These are phyloP conservation scores for Protonibea diacanthus DNA, from an alignment of 2,797 vertebrate species.

Conservation along the genomic window DNA sequence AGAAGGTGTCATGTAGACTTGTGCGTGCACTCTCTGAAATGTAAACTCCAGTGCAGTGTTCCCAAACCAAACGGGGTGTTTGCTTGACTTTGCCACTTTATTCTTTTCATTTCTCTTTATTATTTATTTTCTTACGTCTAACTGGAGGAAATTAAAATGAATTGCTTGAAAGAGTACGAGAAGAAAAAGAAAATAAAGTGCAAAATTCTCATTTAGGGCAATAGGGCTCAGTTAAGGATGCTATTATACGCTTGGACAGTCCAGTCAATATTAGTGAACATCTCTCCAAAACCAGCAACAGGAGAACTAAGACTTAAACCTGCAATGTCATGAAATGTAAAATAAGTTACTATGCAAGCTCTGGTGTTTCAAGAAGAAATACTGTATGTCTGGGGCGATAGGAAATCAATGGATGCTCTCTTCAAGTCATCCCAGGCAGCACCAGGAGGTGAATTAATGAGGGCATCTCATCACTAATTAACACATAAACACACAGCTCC, in stretches of 20 bases:
- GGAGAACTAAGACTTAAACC: conserved; percentile 31
- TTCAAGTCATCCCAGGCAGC: conserved; percentile 29
- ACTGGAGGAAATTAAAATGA: conserved; percentile 36
- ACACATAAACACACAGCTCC: conserved; percentile 60
- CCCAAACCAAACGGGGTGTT: conserved; percentile 15
- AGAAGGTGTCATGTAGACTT: conserved; percentile 21
- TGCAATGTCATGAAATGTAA: conserved; percentile 50
- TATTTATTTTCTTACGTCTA: conserved; percentile 20
- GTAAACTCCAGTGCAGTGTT: conserved; percentile 2
- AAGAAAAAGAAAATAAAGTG: conserved; percentile 28
- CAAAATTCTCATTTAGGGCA: conserved; percentile 41
- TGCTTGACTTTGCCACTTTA: conserved; percentile 19
- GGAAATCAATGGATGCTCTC: conserved; percentile 57
- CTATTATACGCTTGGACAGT: conserved; percentile 57
- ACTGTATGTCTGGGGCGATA: conserved; percentile 27
- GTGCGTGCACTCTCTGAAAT: conserved; percentile 21
- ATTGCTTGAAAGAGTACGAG: conserved; percentile 22
- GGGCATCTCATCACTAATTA: conserved; percentile 69
- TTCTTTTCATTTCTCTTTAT: conserved; percentile 2
- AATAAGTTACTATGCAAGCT: conserved; percentile 39
- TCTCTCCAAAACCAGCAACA: conserved; percentile 42
- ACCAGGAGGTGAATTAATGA: conserved; percentile 51
- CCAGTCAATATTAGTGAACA: conserved; percentile 51
- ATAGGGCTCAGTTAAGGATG: conserved; percentile 42
- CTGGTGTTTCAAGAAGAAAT: conserved; percentile 50